Conservation (phyloP, 2,113 vertebrate species). For the Microtus oregoni region DNA sequence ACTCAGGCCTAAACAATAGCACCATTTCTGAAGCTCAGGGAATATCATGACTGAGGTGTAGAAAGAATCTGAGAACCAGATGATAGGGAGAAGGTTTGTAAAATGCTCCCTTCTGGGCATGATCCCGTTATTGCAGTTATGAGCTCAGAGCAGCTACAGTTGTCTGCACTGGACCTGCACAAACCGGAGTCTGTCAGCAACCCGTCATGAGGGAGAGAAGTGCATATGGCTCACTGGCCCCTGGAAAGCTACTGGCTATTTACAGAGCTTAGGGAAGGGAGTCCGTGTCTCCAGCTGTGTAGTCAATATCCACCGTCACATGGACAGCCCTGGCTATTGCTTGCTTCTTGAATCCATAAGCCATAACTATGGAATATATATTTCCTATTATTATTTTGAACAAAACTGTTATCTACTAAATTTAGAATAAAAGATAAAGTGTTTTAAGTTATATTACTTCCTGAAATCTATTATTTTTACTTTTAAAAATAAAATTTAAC, state of each 20-base stretch:
- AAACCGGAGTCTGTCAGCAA: not conserved
- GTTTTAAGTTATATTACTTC: not conserved
- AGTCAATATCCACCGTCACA: not conserved
- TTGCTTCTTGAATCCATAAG: slow-evolving; percentile 4
- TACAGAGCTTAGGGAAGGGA: too few species aligned
- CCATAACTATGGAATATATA: not conserved
- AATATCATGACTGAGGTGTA: not conserved
- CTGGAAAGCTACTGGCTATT: not conserved
- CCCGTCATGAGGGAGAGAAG: not conserved
- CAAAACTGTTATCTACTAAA: not conserved
- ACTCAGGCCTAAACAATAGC: not conserved
- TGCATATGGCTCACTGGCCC: not conserved
- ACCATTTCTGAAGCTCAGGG: not conserved
- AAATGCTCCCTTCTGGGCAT: not conserved
- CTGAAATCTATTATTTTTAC: not conserved
- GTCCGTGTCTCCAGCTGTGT: not conserved
- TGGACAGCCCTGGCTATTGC: not conserved
- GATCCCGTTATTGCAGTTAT: not conserved
- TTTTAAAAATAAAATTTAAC: not conserved
- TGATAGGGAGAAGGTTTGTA: not conserved
- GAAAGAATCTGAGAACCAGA: not conserved
- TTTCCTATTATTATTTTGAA: slow-evolving; percentile 50
- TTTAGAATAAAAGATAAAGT: slow-evolving; percentile 35
- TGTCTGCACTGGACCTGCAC: not conserved
- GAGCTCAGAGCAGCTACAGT: not conserved